Conservation (phyloP, 2,113 vertebrate genomes). For the Probosciger aterrimus region DNA sequence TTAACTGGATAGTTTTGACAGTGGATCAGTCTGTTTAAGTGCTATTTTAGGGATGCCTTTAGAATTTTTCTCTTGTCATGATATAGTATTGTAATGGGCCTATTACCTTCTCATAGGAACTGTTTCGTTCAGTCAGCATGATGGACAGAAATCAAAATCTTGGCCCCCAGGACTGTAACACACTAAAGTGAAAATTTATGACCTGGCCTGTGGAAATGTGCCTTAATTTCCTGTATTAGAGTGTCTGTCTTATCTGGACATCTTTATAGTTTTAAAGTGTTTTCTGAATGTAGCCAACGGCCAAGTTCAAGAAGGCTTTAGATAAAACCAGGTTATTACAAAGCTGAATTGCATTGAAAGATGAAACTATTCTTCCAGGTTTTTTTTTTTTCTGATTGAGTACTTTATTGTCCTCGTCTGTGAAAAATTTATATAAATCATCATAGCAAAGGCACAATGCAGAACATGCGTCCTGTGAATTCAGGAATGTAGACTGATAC, state of each 20-base stretch:
- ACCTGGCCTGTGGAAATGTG: neutral
- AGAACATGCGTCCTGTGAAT: neutral
- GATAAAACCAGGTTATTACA: neutral
- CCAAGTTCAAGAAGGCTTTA: neutral
- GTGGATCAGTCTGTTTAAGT: neutral
- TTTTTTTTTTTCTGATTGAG: neutral
- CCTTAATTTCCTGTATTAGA: neutral
- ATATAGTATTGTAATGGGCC: neutral
- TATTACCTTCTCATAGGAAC: neutral
- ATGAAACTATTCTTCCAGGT: neutral
- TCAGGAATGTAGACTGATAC: neutral
- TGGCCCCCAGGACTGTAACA: neutral
- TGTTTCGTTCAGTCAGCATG: rapidly evolving
- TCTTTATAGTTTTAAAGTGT: neutral
- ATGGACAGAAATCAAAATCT: neutral
- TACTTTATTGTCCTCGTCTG: neutral
- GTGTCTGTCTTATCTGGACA: neutral
- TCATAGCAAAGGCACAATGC: neutral
- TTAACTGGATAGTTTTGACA: neutral
- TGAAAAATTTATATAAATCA: neutral
- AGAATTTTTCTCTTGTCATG: neutral
- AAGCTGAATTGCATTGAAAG: neutral
- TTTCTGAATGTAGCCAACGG: neutral
- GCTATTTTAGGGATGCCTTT: neutral
- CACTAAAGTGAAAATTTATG: neutral